Conservation (phyloP, 2,797 vertebrate species). For the Mus caroli region DNA sequence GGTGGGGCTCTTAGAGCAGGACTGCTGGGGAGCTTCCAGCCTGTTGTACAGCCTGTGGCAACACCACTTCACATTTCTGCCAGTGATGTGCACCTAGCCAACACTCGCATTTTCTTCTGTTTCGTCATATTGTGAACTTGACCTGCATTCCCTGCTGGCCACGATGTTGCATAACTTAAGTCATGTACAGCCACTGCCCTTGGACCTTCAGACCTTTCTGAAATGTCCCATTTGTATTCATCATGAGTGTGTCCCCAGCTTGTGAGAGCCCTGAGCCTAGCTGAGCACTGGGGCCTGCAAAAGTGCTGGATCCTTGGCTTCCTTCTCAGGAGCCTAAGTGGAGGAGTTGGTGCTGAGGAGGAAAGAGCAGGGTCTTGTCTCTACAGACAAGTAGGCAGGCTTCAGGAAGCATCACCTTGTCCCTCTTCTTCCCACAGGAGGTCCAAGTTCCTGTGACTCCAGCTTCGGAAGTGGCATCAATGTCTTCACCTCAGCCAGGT, state of each 20-base stretch:
- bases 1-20: not conserved
- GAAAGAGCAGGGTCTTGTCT: not conserved
- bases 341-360: not conserved
- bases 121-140: not conserved
- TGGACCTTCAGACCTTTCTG: not conserved
- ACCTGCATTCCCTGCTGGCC: not conserved
- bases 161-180: not conserved
- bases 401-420: not conserved
- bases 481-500: conserved; percentile 86
- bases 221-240: not conserved
- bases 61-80: not conserved
- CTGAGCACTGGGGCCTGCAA: no score
- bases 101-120: not conserved
- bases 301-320: not conserved
- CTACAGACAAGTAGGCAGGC: not conserved
- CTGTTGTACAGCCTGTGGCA: not conserved
- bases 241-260: not conserved
- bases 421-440: conserved; percentile 81
- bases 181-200: not conserved
- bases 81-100: not conserved
- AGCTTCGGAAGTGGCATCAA: conserved; percentile 74
- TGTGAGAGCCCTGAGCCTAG: not conserved
- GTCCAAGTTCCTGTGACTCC: conserved; percentile 84
- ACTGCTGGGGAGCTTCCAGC: not conserved
- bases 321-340: conserved; percentile 10